Conservation (phyloP, 2,797 vertebrate genomes). For the Gobio occitaniae region DNA sequence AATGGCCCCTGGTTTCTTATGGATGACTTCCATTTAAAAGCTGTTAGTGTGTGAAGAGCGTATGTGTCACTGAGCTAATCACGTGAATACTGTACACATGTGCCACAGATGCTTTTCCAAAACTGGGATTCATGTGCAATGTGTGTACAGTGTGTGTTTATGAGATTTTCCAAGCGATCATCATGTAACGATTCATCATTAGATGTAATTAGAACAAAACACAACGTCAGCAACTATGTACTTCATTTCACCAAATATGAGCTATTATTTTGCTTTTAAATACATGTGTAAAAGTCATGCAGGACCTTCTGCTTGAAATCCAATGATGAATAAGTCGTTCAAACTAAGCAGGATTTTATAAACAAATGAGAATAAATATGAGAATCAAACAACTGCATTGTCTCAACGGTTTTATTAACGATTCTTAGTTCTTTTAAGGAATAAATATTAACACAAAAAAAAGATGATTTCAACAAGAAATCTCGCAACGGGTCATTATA, state of each 20-base stretch:
- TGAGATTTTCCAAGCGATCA: conserved; percentile 10
- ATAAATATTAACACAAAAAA: background rate
- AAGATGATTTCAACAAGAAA: background rate
- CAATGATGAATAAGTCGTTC: conserved; percentile 19
- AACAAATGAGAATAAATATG: conserved; percentile 19
- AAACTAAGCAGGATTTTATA: conserved; percentile 13
- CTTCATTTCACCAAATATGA: background rate
- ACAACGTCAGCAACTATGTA: background rate
- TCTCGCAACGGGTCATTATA: background rate
- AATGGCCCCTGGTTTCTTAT: conserved; percentile 59
- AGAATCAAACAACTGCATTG: background rate
- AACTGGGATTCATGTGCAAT: background rate
- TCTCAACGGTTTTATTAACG: background rate
- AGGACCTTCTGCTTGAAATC: conserved; percentile 9
- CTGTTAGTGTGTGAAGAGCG: conserved; percentile 59
- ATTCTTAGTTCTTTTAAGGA: background rate
- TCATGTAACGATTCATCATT: background rate
- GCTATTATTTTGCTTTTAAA: conserved; percentile 1
- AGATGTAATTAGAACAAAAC: background rate
- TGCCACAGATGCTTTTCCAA: conserved; percentile 36
- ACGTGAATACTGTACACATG: conserved; percentile 47
- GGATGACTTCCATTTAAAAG: conserved; percentile 67
- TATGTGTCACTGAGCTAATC: conserved; percentile 60
- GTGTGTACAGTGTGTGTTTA: background rate
- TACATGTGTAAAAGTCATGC: background rate